Percentiles rank a stretch among this genome's conserved stretches.
Evolutionary conservation across 2,888 invertebrate species (phyloP).

Genomic region (Parnassius glacialis): DNA sequence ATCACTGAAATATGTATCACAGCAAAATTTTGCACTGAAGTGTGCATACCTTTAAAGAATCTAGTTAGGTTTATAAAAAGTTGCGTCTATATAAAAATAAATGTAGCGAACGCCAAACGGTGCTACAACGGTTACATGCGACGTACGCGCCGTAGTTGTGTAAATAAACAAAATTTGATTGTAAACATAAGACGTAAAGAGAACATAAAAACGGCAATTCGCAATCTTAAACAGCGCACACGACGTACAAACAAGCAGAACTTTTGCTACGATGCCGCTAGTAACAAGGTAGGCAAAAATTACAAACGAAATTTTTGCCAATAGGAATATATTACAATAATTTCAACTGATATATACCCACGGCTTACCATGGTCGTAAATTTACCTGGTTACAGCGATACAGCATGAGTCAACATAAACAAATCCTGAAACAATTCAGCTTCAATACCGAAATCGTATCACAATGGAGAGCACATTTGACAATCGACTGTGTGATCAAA

Average conservation of each 20-base stretch:
- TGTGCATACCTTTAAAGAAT: background rate
- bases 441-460: constrained; percentile 38
- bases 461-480: constrained; percentile 75
- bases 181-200: constrained; percentile 69
- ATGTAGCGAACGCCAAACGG: constrained; percentile 18
- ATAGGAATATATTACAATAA: constrained; percentile 8
- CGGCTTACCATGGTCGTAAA: constrained; percentile 12
- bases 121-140: constrained; percentile 29
- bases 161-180: constrained; percentile 74
- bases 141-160: constrained; percentile 52
- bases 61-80: constrained; percentile 1
- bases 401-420: constrained; percentile 56
- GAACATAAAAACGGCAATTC: constrained; percentile 62
- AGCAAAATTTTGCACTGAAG: constrained; percentile 6
- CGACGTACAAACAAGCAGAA: constrained; percentile 36
- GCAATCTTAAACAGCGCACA: constrained; percentile 51
- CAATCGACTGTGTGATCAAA: constrained; percentile 68
- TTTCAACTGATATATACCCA: constrained; percentile 5
- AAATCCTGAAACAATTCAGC: constrained; percentile 65
- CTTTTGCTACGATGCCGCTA: constrained; percentile 32
- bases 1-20: constrained; percentile 11
- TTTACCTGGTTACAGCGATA: constrained; percentile 52
- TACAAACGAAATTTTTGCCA: constrained; percentile 29
- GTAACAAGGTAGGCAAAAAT: constrained; percentile 34
- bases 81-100: constrained; percentile 19